Percentiles rank a stretch among this genome's conserved stretches.
phyloP scores from a whole-genome alignment of 2,113 vertebrate genomes.

The Etia nguti region DNA sequence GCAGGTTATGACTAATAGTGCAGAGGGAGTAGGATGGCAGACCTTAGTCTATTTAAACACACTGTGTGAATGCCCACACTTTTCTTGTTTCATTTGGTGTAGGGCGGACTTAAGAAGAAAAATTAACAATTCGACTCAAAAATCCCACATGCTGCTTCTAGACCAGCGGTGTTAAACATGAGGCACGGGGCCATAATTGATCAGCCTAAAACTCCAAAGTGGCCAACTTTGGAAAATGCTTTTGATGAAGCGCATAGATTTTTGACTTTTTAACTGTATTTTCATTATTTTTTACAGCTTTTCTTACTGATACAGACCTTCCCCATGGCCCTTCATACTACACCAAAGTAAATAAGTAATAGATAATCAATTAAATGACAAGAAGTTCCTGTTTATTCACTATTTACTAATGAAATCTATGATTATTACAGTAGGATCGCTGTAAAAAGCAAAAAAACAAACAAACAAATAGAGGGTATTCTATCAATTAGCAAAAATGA shows the following conservation, averaged over 20 bases:
- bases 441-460: background rate
- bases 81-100: constrained; percentile 7
- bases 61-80: constrained; percentile 2
- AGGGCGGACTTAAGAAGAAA: background rate
- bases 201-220: background rate
- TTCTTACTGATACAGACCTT: background rate
- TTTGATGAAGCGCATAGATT: background rate
- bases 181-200: background rate
- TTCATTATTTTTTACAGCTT: background rate
- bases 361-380: background rate
- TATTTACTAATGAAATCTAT: background rate
- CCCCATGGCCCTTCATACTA: background rate
- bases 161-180: background rate
- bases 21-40: constrained; percentile 9
- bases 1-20: constrained; percentile 46
- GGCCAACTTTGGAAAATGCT: background rate
- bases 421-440: background rate
- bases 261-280: background rate
- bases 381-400: fast-evolving
- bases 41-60: constrained; percentile 4
- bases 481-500: background rate
- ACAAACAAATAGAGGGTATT: background rate
- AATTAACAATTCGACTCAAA: background rate
- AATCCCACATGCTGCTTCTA: background rate
- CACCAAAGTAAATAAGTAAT: background rate